Evolutionary conservation across 2,797 vertebrate genomes (phyloP), one percentile per base, ranked within the genome.

Genomic region (Acestrorhynchus altus): DNA sequence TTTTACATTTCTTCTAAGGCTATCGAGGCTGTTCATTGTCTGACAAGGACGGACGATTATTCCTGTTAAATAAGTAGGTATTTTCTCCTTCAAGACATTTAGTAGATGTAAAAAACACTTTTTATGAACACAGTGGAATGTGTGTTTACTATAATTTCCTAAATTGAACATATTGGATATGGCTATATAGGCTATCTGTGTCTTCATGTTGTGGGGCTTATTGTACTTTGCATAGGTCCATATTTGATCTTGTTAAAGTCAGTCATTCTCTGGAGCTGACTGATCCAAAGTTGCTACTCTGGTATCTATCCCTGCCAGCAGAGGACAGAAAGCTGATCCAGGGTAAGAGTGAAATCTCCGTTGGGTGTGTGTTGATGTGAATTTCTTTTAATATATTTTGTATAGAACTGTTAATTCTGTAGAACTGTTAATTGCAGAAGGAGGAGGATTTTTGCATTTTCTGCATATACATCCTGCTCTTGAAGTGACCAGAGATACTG

Each of bases 401-500:
- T 7, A 59, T 67, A 26, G 13, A 44, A 20, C 61, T n/a, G n/a
- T 22, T 12, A 31, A 22, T 12, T 54, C n/a, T 24, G 10, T 35
- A 24, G 18, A 20, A 60, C 72, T 65, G 2, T 82, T n/a, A 75
- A 26, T 72, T 24, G 4, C 67, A 94, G 93, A 84, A 66, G 86
- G 83, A 40, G 92, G 91, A 83, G 90, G 92, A 0, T 64, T 93
- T 9, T 12, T 78, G 1, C 47, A 20, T 10, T 93, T 92, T 86
- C 74, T 93, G n/a, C 76, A 76, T 4, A 84, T 59, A 59, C 92
- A 94, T 59, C 90, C 91, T 11, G 83, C 76, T n/a, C 81, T 94
- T 40, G 78, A 82, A 26, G 20, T 92, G 39, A 24, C 39, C 4
- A 7, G 0, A 6, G n/a, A 85, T 51, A 60, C 85, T 40, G 72